Evolutionary conservation across 2,888 invertebrate genomes (phyloP).

Genomic region (Meghimatium bilineatum): DNA sequence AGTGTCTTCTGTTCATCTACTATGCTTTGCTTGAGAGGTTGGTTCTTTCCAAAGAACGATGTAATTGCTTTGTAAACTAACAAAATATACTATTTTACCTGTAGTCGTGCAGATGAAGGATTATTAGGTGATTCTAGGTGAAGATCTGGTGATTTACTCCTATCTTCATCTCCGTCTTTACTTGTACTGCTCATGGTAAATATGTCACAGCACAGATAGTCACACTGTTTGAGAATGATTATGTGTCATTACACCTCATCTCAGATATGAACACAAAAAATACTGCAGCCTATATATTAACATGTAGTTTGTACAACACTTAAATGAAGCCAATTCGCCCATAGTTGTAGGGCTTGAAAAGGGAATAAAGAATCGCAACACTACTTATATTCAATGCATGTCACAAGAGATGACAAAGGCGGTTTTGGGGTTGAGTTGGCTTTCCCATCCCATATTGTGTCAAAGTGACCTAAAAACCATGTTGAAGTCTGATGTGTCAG

Average conservation of each 20-base stretch:
- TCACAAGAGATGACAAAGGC: too few relatives aligned
- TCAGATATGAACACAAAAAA: not conserved
- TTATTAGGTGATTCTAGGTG: slow-evolving; percentile 74
- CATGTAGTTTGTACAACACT: too few relatives aligned
- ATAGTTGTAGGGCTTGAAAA: too few relatives aligned
- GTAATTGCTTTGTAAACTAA: not conserved
- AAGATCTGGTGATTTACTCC: slow-evolving; percentile 58
- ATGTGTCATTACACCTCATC: not conserved
- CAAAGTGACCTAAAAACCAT: too few relatives aligned
- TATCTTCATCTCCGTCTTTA: slow-evolving; percentile 11
- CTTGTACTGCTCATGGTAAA: not conserved
- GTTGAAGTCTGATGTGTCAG: too few relatives aligned
- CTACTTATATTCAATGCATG: too few relatives aligned
- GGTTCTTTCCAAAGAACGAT: not conserved
- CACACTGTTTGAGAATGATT: not conserved
- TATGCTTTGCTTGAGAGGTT: too few relatives aligned
- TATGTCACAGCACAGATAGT: not conserved
- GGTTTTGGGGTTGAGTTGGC: too few relatives aligned
- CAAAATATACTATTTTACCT: slow-evolving; percentile 57
- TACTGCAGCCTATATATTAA: not conserved
- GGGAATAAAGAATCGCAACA: too few relatives aligned
- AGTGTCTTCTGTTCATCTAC: too few relatives aligned
- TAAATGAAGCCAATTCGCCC: too few relatives aligned
- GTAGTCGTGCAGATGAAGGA: slow-evolving; percentile 71
- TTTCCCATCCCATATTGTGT: too few relatives aligned